A percentile compares a stretch with the other conserved stretches of the same genome.
Evolutionary conservation across 2,888 invertebrate species (phyloP).

Genomic region (Leuctra nigra): DNA sequence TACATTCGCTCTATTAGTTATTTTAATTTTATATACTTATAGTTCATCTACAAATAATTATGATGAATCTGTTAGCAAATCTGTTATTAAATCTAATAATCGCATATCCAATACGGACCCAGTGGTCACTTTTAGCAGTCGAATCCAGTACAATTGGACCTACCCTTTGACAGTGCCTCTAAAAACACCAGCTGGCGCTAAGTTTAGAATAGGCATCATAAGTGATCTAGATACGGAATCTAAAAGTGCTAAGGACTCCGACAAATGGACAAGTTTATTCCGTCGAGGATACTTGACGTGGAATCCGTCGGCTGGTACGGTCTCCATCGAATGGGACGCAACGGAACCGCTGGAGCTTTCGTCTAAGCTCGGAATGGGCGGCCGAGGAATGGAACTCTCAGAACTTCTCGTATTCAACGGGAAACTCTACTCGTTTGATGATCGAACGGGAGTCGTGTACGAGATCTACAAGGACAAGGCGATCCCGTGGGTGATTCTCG

Average conservation of each 20-base stretch:
- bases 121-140: slow-evolving; percentile 4
- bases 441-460: slow-evolving; percentile 85
- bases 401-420: slow-evolving; percentile 93
- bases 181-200: slow-evolving; percentile 52
- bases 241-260: slow-evolving; percentile 55
- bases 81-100: background rate
- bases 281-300: slow-evolving; percentile 74
- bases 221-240: slow-evolving; percentile 91
- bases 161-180: slow-evolving; percentile 78
- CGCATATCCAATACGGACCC: background rate
- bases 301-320: slow-evolving; percentile 49
- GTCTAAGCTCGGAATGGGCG: slow-evolving; percentile 73
- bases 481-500: slow-evolving; percentile 75
- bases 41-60: slow-evolving; percentile 33
- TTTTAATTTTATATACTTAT: slow-evolving; percentile 60
- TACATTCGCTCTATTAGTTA: slow-evolving; percentile 55
- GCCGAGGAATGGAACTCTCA: slow-evolving; percentile 94
- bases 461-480: slow-evolving; percentile 59
- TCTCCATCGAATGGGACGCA: slow-evolving; percentile 69
- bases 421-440: slow-evolving; percentile 82
- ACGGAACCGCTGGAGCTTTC: slow-evolving; percentile 54
- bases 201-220: slow-evolving; percentile 81
- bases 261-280: slow-evolving; percentile 76
- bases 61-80: background rate
- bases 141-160: slow-evolving; percentile 60